A percentile compares a stretch with the other conserved stretches of the same genome.
These are phyloP conservation scores for Orthonyx spaldingii DNA, from an alignment of 2,113 vertebrate genomes.

Conservation along the genomic window DNA sequence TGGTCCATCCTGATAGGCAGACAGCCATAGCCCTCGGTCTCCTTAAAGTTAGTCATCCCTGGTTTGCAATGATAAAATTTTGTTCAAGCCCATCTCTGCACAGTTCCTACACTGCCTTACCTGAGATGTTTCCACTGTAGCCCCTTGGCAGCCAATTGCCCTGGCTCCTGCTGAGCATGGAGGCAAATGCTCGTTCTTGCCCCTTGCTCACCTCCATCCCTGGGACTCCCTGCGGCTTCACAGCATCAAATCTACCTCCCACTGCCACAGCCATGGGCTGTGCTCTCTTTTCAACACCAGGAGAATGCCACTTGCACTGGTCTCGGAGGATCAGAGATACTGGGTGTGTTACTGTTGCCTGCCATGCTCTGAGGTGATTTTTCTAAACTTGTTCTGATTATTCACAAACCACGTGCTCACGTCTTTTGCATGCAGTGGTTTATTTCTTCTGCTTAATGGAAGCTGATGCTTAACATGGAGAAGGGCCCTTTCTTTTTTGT, in stretches of 20 bases:
- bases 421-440: background rate
- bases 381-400: background rate
- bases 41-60: background rate
- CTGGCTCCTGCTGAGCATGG: background rate
- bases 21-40: background rate
- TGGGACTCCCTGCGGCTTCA: background rate
- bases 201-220: background rate
- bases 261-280: background rate
- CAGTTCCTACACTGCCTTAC: background rate
- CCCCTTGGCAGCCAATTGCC: background rate
- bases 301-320: background rate
- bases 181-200: accelerated
- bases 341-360: background rate
- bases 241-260: background rate
- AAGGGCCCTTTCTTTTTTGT: background rate
- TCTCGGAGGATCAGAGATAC: background rate
- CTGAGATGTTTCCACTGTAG: background rate
- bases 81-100: background rate
- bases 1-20: background rate
- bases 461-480: slow-evolving; percentile 6
- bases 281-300: background rate
- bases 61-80: background rate
- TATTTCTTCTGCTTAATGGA: slow-evolving; percentile 25
- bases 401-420: background rate
- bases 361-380: background rate